Evolutionary conservation across 2,797 vertebrate species (phyloP).

Genomic region (Pseudotriccus pelzelni): DNA sequence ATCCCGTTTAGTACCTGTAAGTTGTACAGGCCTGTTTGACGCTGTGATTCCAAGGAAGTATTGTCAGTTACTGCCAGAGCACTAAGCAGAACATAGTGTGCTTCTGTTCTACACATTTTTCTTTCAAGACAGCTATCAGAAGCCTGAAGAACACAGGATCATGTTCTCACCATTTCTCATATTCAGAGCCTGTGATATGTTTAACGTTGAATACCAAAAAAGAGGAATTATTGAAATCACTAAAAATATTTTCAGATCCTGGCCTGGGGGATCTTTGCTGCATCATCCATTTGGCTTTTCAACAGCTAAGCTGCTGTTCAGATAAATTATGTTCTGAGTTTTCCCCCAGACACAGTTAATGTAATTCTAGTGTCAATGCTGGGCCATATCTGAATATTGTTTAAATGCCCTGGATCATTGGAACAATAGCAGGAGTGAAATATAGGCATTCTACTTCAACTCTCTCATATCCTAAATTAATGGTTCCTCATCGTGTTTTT

Average conservation of each 20-base stretch:
- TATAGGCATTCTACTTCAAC: background rate
- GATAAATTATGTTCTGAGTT: background rate
- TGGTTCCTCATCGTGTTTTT: background rate
- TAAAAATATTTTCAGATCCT: background rate
- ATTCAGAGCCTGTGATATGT: background rate
- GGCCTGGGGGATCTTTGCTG: background rate
- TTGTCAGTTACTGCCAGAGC: background rate
- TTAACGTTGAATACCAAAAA: background rate
- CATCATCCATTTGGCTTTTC: background rate
- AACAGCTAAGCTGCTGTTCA: background rate
- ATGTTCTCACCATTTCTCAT: background rate
- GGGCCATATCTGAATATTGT: background rate
- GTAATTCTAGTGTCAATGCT: background rate
- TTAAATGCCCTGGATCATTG: background rate
- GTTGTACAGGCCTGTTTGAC: background rate
- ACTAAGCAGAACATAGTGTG: background rate
- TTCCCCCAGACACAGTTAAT: background rate
- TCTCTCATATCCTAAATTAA: background rate
- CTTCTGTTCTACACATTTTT: background rate
- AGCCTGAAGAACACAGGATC: background rate
- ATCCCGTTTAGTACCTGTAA: background rate
- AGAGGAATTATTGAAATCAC: background rate
- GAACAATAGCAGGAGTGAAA: background rate
- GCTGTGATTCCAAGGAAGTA: background rate
- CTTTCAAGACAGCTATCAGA: background rate